phyloP scores from a whole-genome alignment of 2,888 invertebrate genomes.

The Axea sp. region DNA sequence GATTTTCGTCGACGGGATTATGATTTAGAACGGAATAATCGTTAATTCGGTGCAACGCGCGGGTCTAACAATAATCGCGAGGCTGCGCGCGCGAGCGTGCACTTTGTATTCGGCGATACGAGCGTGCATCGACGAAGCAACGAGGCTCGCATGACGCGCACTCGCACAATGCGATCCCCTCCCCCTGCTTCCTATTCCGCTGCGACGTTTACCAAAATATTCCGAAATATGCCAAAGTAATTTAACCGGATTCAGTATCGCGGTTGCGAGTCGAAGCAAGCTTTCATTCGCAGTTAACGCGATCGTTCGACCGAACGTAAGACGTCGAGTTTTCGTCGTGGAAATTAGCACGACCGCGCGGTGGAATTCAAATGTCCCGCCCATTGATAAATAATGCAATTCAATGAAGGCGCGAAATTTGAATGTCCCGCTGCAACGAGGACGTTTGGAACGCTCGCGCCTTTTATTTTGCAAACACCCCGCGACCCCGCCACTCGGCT shows the following conservation, averaged over 20 bases:
- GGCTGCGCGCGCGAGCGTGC: constrained; percentile 34
- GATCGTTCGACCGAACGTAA: too few species aligned
- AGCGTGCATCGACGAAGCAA: constrained; percentile 49
- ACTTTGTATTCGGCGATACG: constrained; percentile 49
- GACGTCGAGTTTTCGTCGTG: too few species aligned
- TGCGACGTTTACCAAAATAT: constrained; percentile 35
- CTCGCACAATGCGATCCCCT: constrained; percentile 31
- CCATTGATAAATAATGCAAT: too few species aligned
- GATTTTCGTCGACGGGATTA: constrained; percentile 62
- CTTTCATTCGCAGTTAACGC: too few species aligned
- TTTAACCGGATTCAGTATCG: neutral
- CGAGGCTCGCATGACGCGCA: constrained; percentile 48
- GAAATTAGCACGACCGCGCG: too few species aligned
- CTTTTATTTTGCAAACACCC: too few species aligned
- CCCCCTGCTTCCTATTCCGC: constrained; percentile 23
- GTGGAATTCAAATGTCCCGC: too few species aligned
- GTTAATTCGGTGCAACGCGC: constrained; percentile 65
- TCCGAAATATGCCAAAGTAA: constrained; percentile 31
- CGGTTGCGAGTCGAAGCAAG: too few species aligned
- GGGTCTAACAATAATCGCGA: constrained; percentile 70
- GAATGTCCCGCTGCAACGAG: too few species aligned
- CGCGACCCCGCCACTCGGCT: too few species aligned
- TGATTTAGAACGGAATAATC: constrained; percentile 74
- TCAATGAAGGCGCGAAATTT: too few species aligned
- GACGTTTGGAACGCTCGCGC: too few species aligned